These are phyloP conservation scores for Chaenogobius annularis DNA, from an alignment of 2,113 vertebrate genomes.

Conservation along the genomic window DNA sequence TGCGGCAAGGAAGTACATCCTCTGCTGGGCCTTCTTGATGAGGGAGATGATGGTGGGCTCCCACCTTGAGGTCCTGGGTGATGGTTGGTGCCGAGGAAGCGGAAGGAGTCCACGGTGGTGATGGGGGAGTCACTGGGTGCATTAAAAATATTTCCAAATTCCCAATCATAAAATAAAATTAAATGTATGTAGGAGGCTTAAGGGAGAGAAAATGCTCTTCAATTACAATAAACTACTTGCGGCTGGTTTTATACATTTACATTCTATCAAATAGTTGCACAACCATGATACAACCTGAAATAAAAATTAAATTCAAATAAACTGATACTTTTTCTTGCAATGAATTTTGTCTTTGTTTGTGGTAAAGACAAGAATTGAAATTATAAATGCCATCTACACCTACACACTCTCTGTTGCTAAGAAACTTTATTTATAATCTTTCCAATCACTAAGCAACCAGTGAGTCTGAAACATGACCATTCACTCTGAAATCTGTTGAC, in stretches of 20 bases:
- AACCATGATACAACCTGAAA: background rate
- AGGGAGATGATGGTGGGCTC: too few species aligned
- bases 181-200: background rate
- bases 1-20: too few species aligned
- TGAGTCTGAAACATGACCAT: slow-evolving; percentile 7
- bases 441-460: slow-evolving; percentile 46
- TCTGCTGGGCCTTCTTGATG: too few species aligned
- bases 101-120: too few species aligned
- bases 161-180: background rate
- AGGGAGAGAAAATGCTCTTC: background rate
- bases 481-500: slow-evolving; percentile 8
- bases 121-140: too few species aligned
- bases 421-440: slow-evolving; percentile 48
- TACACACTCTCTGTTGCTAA: slow-evolving; percentile 60
- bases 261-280: too few species aligned
- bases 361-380: slow-evolving; percentile 19
- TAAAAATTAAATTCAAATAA: background rate
- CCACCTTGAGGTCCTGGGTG: too few species aligned
- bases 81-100: too few species aligned
- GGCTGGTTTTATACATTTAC: too few species aligned
- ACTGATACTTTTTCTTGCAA: background rate
- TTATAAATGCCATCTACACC: slow-evolving; percentile 36
- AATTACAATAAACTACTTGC: background rate
- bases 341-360: slow-evolving; percentile 22
- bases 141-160: background rate